A percentile compares a stretch with the other conserved stretches of the same genome.
phyloP scores from a whole-genome alignment of 2,888 invertebrate species.

The Melieria crassipennis region DNA sequence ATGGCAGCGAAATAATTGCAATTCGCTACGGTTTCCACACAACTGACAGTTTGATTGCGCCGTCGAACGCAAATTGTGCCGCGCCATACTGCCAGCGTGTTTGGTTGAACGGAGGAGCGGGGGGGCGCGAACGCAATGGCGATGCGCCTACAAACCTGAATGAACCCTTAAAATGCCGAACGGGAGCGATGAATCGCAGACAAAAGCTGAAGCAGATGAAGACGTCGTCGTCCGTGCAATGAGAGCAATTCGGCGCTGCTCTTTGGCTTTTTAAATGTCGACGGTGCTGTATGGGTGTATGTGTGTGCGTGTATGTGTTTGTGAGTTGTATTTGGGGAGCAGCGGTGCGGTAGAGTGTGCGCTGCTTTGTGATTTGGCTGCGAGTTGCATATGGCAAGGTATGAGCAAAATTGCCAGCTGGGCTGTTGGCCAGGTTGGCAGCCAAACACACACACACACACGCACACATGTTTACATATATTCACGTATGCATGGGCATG shows the following conservation, averaged over 20 bases:
- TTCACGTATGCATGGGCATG: slow-evolving; percentile 23
- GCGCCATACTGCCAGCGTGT: no score
- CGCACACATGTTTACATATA: slow-evolving; percentile 37
- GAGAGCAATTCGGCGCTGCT: slow-evolving; percentile 3
- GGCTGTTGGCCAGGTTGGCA: no score
- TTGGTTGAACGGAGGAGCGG: background rate
- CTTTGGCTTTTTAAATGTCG: slow-evolving; percentile 8
- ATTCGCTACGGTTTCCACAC: slow-evolving; percentile 3
- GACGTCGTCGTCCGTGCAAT: background rate
- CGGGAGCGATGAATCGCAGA: slow-evolving; percentile 8
- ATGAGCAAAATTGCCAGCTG: no score
- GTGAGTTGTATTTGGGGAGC: slow-evolving; percentile 19
- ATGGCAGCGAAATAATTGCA: no score
- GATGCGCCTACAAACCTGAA: slow-evolving; percentile 26
- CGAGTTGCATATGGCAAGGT: no score
- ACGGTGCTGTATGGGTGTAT: background rate
- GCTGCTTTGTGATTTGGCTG: slow-evolving; percentile 18
- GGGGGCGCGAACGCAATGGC: background rate
- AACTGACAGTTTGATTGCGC: slow-evolving; percentile 25
- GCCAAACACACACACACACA: slow-evolving; percentile 36
- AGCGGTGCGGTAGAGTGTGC: slow-evolving; percentile 14
- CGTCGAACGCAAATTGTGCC: slow-evolving; percentile 8
- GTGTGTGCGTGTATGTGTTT: slow-evolving; percentile 1
- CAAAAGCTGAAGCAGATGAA: slow-evolving; percentile 11
- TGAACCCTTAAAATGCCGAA: slow-evolving; percentile 24